phyloP scores from a whole-genome alignment of 2,888 invertebrate genomes.

The Andrena camellia region DNA sequence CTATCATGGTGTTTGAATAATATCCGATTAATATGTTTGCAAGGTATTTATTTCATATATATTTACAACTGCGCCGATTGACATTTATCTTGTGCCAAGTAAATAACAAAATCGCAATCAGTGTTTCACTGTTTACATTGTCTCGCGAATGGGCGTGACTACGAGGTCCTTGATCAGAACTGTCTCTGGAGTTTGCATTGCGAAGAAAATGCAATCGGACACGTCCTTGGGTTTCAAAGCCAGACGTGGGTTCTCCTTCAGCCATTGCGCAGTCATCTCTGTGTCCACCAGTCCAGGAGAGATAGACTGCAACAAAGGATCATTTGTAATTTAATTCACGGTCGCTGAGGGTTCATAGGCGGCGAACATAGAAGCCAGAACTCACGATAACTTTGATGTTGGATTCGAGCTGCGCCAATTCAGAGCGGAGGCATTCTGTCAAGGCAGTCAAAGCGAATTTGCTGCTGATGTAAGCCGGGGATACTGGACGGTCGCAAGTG shows the following conservation, averaged over 20 bases:
- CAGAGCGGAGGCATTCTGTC: conserved; percentile 84
- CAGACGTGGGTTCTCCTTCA: conserved; percentile 71
- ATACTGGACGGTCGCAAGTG: conserved; percentile 57
- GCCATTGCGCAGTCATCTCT: conserved; percentile 82
- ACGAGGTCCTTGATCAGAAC: conserved; percentile 71
- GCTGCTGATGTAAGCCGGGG: conserved; percentile 83
- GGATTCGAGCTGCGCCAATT: conserved; percentile 81
- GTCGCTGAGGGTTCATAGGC: neutral
- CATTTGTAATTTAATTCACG: neutral
- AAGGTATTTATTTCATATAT: conserved; percentile 42
- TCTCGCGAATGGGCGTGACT: conserved; percentile 68
- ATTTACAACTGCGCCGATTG: conserved; percentile 28
- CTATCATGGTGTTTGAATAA: neutral
- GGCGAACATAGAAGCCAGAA: neutral
- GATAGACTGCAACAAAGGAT: conserved; percentile 86
- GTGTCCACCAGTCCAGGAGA: conserved; percentile 88
- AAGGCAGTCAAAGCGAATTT: conserved; percentile 85
- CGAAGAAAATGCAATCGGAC: conserved; percentile 82
- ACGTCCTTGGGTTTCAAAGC: conserved; percentile 83
- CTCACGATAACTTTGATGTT: conserved; percentile 81
- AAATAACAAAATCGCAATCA: neutral
- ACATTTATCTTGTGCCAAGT: neutral
- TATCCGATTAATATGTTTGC: neutral
- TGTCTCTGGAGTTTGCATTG: conserved; percentile 79
- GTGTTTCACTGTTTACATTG: conserved; percentile 7